Base-by-base conservation (phyloP, 2,797 vertebrate species). In the Pangasius krempfi region DNA sequence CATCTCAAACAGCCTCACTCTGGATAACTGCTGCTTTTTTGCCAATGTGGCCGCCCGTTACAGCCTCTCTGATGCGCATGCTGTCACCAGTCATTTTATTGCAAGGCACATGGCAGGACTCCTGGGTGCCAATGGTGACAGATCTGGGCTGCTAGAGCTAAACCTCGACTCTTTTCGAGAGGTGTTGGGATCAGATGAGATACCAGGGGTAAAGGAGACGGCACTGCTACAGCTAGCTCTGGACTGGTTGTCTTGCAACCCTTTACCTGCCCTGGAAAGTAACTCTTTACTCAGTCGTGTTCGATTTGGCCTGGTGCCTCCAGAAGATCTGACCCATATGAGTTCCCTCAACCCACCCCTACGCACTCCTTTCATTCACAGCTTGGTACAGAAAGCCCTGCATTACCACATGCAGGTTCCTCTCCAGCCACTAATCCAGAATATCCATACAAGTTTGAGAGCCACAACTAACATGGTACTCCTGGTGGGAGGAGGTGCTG, bases 11-110 rank as follows among this genome's bases (percentile, higher is more conserved):
- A 97, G 96, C 78, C 94, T 99, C 62, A 92, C 91, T 2, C 82
- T 94, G 0, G 95, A 96, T 60, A 98, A 95, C 90, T 99, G 98
- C 93, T 99, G 98, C 88, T 95, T 94, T 87, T 97, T 96, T 0
- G 98, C 98, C 86, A 99, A 99, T 0, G 89, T 99, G 88, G 97
- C 98, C 0, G 96, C 96, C 85, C 95, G 94, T 81, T 97, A 97
- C 47, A 94, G 95, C 52, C 96, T 99, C 76, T 87, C 92, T 0
- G 94, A 96, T 0, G 96, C 96, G 8, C 88, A 96, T 44, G 92
- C 91, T 0, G 94, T 93, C 0, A 95, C 97, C 3, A 97, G 98
- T 91, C 93, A 92, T 88, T 97, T 96, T 85, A 95, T 99, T 0
- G 93, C 95, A 82, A 82, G 87, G 58, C 96, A 98, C 87, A 91